Evolutionary conservation across 2,797 vertebrate genomes (phyloP).

Genomic region (Sebastes dallii): DNA sequence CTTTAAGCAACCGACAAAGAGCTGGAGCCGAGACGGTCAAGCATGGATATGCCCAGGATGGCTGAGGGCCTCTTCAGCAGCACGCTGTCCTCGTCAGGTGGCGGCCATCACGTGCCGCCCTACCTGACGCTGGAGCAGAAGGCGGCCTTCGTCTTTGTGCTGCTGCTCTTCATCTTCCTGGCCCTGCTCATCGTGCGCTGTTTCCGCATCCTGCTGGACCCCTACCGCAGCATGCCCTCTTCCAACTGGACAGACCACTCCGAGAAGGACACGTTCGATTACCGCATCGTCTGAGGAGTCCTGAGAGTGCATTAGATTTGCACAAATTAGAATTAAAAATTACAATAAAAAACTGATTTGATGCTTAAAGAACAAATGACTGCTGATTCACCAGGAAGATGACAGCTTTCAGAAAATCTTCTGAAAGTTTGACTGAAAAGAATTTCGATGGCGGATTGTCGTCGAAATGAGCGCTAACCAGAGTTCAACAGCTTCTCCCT

Average conservation of each 20-base stretch:
- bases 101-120: slow-evolving; percentile 71
- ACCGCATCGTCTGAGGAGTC: slow-evolving; percentile 83
- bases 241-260: slow-evolving; percentile 90
- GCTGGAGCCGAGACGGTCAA: slow-evolving; percentile 76
- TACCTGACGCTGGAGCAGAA: slow-evolving; percentile 88
- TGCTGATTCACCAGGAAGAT: slow-evolving; percentile 45
- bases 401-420: slow-evolving; percentile 1
- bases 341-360: slow-evolving; percentile 6
- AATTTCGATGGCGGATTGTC: not conserved
- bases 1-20: slow-evolving; percentile 49
- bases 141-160: slow-evolving; percentile 86
- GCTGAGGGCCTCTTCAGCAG: slow-evolving; percentile 82
- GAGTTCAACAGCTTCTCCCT: slow-evolving; percentile 66
- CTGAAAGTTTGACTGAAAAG: slow-evolving; percentile 22
- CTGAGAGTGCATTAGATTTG: not conserved
- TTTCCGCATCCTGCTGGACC: slow-evolving; percentile 89
- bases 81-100: slow-evolving; percentile 81
- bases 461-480: not conserved
- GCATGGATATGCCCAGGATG: slow-evolving; percentile 80
- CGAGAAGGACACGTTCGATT: slow-evolving; percentile 89
- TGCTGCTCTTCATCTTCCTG: slow-evolving; percentile 89
- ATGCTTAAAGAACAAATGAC: slow-evolving; percentile 43
- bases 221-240: slow-evolving; percentile 89
- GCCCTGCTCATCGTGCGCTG: slow-evolving; percentile 88
- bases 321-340: not conserved